Evolutionary conservation across 30 jellyfish, hydroid and myxozoan genomes (phyloP).

Genomic region (Pseudorhiza aurosa): DNA sequence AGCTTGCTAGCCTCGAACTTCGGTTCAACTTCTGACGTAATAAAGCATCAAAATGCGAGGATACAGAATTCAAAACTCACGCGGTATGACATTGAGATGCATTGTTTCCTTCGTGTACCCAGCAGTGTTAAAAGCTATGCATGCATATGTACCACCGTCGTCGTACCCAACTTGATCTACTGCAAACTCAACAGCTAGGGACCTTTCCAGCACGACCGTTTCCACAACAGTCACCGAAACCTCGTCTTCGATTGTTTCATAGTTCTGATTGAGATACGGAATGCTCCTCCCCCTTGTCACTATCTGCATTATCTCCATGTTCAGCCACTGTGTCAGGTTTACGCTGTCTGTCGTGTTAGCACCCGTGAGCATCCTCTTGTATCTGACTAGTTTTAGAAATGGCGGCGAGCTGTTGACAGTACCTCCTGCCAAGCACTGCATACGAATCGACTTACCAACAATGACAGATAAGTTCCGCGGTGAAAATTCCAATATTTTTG

Average conservation of each 20-base stretch:
- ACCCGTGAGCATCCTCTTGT: background rate
- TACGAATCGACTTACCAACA: conserved; percentile 15
- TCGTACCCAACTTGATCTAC: background rate
- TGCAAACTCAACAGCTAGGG: conserved; percentile 12
- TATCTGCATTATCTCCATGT: background rate
- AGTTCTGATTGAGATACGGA: background rate
- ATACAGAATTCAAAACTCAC: too few relatives aligned
- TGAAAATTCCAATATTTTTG: conserved; percentile 7
- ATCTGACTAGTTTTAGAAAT: conserved; percentile 21
- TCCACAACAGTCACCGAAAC: conserved; percentile 13
- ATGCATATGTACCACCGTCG: conserved; percentile 55
- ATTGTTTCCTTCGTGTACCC: conserved; percentile 43
- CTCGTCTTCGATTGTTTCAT: background rate
- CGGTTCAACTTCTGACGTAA: too few relatives aligned
- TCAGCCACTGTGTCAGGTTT: background rate
- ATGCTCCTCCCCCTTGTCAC: background rate
- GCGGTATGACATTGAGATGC: conserved; percentile 31
- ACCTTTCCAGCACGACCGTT: conserved; percentile 18
- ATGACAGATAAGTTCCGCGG: conserved; percentile 34
- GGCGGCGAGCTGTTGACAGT: conserved; percentile 34
- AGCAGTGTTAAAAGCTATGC: conserved; percentile 48
- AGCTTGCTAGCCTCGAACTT: too few relatives aligned
- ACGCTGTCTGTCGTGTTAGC: background rate
- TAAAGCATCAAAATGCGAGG: too few relatives aligned
- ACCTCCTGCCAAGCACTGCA: conserved; percentile 28